A percentile compares a stretch with the other conserved stretches of the same genome.
Conservation (phyloP, 2,888 invertebrate genomes). For the Anarsia innoxiella region DNA sequence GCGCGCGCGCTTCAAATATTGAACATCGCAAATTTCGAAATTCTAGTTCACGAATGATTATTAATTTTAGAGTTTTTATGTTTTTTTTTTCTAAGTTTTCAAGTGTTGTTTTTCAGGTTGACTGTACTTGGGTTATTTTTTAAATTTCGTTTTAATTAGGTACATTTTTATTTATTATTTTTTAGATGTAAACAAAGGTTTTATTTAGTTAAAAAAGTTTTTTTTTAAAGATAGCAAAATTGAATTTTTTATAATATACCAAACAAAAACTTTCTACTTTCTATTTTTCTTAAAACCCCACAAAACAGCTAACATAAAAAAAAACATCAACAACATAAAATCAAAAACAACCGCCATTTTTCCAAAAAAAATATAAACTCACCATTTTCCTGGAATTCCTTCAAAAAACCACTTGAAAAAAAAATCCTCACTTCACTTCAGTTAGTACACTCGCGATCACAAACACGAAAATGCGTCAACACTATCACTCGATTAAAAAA, state of each 20-base stretch:
- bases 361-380: slow-evolving; percentile 23
- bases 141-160: background rate
- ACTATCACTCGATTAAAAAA: slow-evolving; percentile 15
- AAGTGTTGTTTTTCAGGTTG: background rate
- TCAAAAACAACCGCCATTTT: background rate
- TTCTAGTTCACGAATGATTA: slow-evolving; percentile 23
- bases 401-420: slow-evolving; percentile 24
- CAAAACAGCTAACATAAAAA: background rate
- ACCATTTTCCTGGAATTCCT: slow-evolving; percentile 53
- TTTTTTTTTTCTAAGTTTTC: background rate
- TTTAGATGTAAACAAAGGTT: background rate
- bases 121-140: background rate
- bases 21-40: slow-evolving; percentile 41
- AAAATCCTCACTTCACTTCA: slow-evolving; percentile 20
- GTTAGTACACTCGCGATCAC: slow-evolving; percentile 29
- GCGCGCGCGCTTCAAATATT: slow-evolving; percentile 20
- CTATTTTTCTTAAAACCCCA: slow-evolving; percentile 1
- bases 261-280: slow-evolving; percentile 6
- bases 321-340: background rate
- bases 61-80: background rate
- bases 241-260: background rate
- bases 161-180: background rate
- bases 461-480: slow-evolving; percentile 16
- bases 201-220: background rate
- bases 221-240: background rate